Percentiles rank a stretch among this genome's conserved stretches.
Evolutionary conservation across 2,888 invertebrate genomes (phyloP).

Genomic region (Holacanthella duospinosa): DNA sequence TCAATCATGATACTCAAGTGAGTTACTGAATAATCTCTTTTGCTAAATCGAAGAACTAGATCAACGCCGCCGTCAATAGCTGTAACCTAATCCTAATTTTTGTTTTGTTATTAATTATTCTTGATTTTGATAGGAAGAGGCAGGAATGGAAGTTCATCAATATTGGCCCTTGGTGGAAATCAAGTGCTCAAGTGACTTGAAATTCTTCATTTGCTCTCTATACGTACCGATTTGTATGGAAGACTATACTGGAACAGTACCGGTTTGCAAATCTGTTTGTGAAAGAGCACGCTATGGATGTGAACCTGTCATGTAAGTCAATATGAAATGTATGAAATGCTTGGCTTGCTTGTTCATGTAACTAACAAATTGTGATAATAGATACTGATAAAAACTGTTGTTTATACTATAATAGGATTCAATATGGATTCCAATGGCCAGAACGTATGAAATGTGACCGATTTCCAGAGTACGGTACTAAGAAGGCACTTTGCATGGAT

Average conservation of each 20-base stretch:
- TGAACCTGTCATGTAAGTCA: conserved; percentile 79
- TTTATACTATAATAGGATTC: conserved; percentile 19
- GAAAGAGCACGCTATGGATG: conserved; percentile 68
- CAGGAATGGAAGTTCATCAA: conserved; percentile 92
- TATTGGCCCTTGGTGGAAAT: conserved; percentile 98
- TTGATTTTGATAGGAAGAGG: conserved; percentile 61
- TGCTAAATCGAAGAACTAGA: background rate
- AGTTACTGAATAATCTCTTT: background rate
- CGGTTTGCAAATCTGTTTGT: conserved; percentile 90
- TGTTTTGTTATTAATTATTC: background rate
- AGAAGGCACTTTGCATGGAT: conserved; percentile 81
- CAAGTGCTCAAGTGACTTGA: conserved; percentile 86
- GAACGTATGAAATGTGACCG: conserved; percentile 90
- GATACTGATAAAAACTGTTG: background rate
- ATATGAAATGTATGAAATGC: background rate
- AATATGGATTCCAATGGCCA: conserved; percentile 79
- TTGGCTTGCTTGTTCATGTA: background rate
- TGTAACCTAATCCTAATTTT: conserved; percentile 1
- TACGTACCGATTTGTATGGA: conserved; percentile 95
- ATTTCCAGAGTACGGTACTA: conserved; percentile 46
- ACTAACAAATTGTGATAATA: background rate
- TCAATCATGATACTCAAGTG: conserved; percentile 35
- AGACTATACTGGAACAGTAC: conserved; percentile 78
- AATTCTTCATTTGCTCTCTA: conserved; percentile 96
- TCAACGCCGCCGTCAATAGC: background rate